These are phyloP conservation scores for Corella eumyota DNA, from an alignment of 23 tunicate species.

Conservation along the genomic window DNA sequence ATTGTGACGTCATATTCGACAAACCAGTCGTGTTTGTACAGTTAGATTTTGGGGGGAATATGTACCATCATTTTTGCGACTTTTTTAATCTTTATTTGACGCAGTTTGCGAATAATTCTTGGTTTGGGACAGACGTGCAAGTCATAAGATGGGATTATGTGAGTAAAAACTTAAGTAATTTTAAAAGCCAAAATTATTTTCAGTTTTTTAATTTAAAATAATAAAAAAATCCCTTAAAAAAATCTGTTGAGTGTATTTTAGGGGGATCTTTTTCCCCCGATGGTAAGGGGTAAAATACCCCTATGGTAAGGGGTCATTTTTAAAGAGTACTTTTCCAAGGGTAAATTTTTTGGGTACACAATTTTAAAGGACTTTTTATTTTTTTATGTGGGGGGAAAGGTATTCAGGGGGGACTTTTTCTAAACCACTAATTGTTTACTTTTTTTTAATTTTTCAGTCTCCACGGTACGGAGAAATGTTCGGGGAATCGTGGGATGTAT, in stretches of 20 bases:
- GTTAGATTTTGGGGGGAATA: conserved; percentile 74
- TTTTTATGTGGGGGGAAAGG: too few relatives aligned
- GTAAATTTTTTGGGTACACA: too few relatives aligned
- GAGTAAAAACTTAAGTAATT: conserved; percentile 6
- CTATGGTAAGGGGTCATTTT: too few relatives aligned
- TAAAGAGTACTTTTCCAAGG: too few relatives aligned
- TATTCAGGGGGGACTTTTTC: too few relatives aligned
- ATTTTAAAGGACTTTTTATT: too few relatives aligned
- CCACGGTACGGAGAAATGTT: conserved; percentile 49
- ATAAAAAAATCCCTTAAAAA: too few relatives aligned
- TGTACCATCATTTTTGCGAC: conserved; percentile 96
- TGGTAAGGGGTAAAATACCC: too few relatives aligned
- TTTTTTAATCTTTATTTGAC: conserved; percentile 86
- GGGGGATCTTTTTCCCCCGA: too few relatives aligned
- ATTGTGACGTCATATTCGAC: conserved; percentile 64
- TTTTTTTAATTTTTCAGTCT: conserved; percentile 17
- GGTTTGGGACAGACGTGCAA: conserved; percentile 63
- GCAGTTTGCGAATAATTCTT: conserved; percentile 65
- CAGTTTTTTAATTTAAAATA: not conserved
- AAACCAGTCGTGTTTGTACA: conserved; percentile 62
- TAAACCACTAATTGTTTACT: too few relatives aligned
- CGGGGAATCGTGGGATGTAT: conserved; percentile 60
- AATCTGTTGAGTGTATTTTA: too few relatives aligned
- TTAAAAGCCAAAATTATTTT: not conserved
- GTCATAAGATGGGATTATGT: conserved; percentile 80